phyloP scores from a whole-genome alignment of 2,888 invertebrate species.

The Spisula subtruncata region DNA sequence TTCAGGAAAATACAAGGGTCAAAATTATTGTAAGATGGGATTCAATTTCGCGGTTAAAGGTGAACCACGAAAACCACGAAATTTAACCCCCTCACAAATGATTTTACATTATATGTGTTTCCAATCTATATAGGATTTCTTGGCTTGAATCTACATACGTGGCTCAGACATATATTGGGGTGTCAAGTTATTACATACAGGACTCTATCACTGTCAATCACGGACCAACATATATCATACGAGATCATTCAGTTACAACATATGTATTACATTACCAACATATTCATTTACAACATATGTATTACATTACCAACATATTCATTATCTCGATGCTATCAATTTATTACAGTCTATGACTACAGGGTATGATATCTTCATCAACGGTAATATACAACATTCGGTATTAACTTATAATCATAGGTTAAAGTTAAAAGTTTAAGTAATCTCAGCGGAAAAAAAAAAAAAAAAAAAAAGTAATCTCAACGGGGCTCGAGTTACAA shows the following conservation, averaged over 20 bases:
- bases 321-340: constrained; percentile 1
- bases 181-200: background rate
- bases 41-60: too few relatives aligned
- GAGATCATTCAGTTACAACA: background rate
- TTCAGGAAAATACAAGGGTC: too few relatives aligned
- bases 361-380: background rate
- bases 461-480: too few relatives aligned
- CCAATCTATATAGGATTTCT: too few relatives aligned
- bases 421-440: background rate
- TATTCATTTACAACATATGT: background rate
- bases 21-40: too few relatives aligned
- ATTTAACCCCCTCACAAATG: too few relatives aligned
- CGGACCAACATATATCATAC: background rate
- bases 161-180: too few relatives aligned
- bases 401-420: background rate
- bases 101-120: background rate
- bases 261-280: background rate
- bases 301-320: background rate
- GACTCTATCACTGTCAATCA: background rate
- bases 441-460: too few relatives aligned
- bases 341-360: background rate
- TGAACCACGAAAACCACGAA: too few relatives aligned
- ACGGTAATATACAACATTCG: background rate
- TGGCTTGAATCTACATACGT: too few relatives aligned
- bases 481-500: constrained; percentile 5